phyloP scores from a whole-genome alignment of 1,140 invertebrate species.

The Hyphantria cunea region DNA sequence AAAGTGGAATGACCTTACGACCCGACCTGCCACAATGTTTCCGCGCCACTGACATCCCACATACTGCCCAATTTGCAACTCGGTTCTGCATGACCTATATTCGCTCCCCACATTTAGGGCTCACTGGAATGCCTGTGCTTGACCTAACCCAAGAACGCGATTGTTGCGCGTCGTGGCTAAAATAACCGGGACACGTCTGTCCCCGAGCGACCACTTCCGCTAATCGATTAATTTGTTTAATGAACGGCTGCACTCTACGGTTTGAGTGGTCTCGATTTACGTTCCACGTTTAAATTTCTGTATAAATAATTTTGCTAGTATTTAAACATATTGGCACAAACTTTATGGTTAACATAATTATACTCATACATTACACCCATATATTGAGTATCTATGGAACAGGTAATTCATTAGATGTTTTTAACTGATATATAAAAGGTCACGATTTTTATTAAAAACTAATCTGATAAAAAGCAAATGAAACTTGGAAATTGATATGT shows the following conservation, averaged over 20 bases:
- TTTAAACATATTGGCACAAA: no score
- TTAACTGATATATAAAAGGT: no score
- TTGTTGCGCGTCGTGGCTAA: slow-evolving; percentile 60
- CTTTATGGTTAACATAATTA: no score
- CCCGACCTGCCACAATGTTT: slow-evolving; percentile 68
- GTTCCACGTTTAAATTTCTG: slow-evolving; percentile 1
- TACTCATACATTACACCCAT: no score
- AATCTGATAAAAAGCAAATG: background rate
- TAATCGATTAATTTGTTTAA: slow-evolving; percentile 42
- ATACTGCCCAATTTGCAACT: slow-evolving; percentile 30
- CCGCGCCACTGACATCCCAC: slow-evolving; percentile 53
- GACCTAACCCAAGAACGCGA: slow-evolving; percentile 68
- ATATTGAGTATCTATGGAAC: no score
- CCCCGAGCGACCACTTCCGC: slow-evolving; percentile 57
- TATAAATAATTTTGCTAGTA: no score
- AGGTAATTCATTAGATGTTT: no score
- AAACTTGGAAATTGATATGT: background rate
- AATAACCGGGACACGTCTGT: slow-evolving; percentile 66
- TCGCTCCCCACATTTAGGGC: slow-evolving; percentile 73
- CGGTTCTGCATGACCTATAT: slow-evolving; percentile 70
- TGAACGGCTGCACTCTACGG: slow-evolving; percentile 15
- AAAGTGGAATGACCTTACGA: slow-evolving; percentile 61
- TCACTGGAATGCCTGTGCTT: slow-evolving; percentile 69
- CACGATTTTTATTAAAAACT: no score
- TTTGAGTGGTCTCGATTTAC: background rate